Evolutionary conservation across 2,888 invertebrate genomes (phyloP).

Genomic region (Zootermopsis nevadensis): DNA sequence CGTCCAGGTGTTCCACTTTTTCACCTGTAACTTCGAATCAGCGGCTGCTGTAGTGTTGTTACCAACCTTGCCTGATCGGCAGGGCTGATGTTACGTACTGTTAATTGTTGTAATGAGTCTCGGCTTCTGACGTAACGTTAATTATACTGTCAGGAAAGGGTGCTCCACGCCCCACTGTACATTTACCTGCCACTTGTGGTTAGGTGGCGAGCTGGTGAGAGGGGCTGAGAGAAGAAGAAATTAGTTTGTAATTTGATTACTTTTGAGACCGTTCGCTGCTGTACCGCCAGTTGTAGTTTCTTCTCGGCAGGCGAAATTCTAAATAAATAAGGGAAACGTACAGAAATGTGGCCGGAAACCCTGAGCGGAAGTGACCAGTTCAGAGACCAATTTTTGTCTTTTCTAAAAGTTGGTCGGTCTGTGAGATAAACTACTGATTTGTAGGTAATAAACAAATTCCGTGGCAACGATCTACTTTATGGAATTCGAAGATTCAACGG

Average conservation of each 20-base stretch:
- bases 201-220: background rate
- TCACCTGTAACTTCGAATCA: too few species aligned
- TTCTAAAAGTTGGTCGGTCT: too few species aligned
- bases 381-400: too few species aligned
- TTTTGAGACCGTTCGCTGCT: background rate
- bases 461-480: too few species aligned
- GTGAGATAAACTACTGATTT: too few species aligned
- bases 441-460: too few species aligned
- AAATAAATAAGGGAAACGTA: too few species aligned
- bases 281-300: background rate
- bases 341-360: too few species aligned
- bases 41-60: background rate
- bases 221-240: background rate
- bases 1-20: too few species aligned
- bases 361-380: too few species aligned
- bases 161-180: background rate
- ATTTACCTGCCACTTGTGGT: background rate
- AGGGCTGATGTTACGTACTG: background rate
- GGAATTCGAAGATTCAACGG: too few species aligned
- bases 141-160: background rate
- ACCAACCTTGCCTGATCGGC: background rate
- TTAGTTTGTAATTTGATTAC: background rate
- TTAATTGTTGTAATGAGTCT: background rate
- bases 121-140: background rate
- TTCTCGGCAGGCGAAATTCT: too few species aligned